Evolutionary conservation across 2,888 invertebrate species (phyloP), one percentile per base, ranked within the genome.

Genomic region (Calliopum simillimum): DNA sequence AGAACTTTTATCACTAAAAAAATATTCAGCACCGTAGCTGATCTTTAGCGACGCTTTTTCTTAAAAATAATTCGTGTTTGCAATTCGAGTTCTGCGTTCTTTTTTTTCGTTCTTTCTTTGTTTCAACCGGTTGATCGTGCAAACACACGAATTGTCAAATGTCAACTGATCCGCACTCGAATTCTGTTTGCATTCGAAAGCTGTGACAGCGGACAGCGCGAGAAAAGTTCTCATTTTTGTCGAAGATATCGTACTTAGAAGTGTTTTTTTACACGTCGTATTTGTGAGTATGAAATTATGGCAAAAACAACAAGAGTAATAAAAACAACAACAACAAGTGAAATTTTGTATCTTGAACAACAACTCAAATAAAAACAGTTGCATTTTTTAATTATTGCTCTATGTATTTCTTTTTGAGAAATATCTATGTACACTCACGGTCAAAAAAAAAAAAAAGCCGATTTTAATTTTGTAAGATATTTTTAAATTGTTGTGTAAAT

Each of bases 131-230:
- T 33, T 33, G 23, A 21, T 44, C 44, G 44, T 44, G n/a, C 65
- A 23, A 53, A 53, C 71, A 47, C 75, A 75, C 73, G 77, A 81
- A 79, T 84, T 82, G 83, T 82, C 84, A 85, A 82, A 83, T 86
- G 86, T 85, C 86, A 85, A 85, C 86, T 85, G 84, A 86, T 83
- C 83, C 73, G 75, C 80, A 76, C 74, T 78, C 77, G 77, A 81
- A 81, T 82, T 81, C 80, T 81, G 77, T 77, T 82, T 81, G 79
- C 80, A 81, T 69, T 79, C 68, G 58, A 44, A 46, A 55, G 56
- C 56, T 47, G 56, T 33, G 14, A 44, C n/a, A n/a, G n/a, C n/a
- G n/a, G n/a, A n/a, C n/a, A n/a, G n/a, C n/a, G 21, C 55, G 65
- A 53, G 65, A 23, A 44, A 8, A n/a, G n/a, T 65, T 55, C 44